phyloP scores from a whole-genome alignment of 1,140 invertebrate species.

The Aphis craccivora region DNA sequence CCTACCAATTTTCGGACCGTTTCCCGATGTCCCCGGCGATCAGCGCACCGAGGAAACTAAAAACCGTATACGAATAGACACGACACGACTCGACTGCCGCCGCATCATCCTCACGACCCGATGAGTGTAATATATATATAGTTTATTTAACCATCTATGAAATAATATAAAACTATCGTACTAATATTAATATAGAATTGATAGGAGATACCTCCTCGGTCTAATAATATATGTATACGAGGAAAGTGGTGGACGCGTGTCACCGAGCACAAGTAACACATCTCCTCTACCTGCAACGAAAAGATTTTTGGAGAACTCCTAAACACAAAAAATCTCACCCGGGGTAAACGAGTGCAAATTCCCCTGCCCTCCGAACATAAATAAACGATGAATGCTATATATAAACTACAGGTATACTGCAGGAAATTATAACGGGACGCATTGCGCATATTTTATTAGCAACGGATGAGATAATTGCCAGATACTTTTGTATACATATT shows the following conservation, averaged over 20 bases:
- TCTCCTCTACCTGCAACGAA: neutral
- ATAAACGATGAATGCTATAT: no score
- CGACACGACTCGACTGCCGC: neutral
- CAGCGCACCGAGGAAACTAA: neutral
- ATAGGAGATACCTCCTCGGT: neutral
- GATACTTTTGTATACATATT: neutral
- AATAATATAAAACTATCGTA: neutral
- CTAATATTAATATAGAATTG: no score
- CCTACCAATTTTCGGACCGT: neutral
- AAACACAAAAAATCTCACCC: no score
- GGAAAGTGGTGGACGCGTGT: neutral
- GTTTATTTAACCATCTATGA: neutral
- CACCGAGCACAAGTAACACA: neutral
- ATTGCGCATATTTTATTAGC: neutral
- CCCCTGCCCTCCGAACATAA: no score
- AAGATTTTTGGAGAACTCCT: neutral
- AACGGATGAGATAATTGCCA: neutral
- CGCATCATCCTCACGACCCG: neutral
- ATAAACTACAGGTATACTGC: neutral
- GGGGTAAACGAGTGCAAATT: no score
- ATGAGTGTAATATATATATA: neutral
- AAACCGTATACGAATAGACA: neutral
- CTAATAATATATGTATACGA: neutral
- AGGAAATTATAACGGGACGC: neutral
- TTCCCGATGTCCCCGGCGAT: neutral